A percentile compares a stretch with the other conserved stretches of the same genome.
phyloP scores from a whole-genome alignment of 64 coral and sea anemone species.

The Dendrophyllia cribrosa region DNA sequence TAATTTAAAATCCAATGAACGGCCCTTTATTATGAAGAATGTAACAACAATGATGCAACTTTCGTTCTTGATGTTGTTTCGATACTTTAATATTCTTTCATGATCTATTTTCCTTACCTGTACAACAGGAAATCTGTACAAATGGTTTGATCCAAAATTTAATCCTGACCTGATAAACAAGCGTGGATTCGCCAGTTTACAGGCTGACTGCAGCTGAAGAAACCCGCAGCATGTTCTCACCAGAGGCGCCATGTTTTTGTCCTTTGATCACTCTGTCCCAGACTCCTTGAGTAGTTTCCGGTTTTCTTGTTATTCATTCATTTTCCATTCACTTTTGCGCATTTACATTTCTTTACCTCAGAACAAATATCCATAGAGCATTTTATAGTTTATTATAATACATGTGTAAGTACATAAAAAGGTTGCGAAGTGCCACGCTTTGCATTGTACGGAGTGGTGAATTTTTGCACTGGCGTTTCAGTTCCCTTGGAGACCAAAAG shows the following conservation, averaged over 20 bases:
- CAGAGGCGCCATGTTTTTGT: slow-evolving; percentile 5
- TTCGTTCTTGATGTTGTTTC: too few relatives aligned
- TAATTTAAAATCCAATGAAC: too few relatives aligned
- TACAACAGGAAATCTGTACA: slow-evolving; percentile 7
- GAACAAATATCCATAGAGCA: too few relatives aligned
- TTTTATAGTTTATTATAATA: too few relatives aligned
- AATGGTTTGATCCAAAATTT: neutral
- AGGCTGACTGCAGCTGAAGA: neutral
- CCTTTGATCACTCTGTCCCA: neutral
- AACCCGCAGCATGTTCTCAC: slow-evolving; percentile 28
- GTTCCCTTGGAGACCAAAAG: neutral
- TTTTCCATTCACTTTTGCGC: too few relatives aligned
- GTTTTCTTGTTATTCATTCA: too few relatives aligned
- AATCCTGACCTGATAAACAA: neutral
- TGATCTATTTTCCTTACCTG: slow-evolving; percentile 3
- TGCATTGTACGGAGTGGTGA: neutral
- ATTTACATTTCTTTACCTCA: too few relatives aligned
- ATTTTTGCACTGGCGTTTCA: neutral
- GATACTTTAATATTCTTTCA: too few relatives aligned
- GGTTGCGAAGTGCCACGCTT: neutral
- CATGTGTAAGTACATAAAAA: neutral
- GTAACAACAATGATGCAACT: too few relatives aligned
- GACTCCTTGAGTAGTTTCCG: neutral
- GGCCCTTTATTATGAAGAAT: too few relatives aligned
- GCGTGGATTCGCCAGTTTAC: neutral